Base-by-base conservation (phyloP, 2,888 invertebrate genomes). In the Agriopis leucophaearia region DNA sequence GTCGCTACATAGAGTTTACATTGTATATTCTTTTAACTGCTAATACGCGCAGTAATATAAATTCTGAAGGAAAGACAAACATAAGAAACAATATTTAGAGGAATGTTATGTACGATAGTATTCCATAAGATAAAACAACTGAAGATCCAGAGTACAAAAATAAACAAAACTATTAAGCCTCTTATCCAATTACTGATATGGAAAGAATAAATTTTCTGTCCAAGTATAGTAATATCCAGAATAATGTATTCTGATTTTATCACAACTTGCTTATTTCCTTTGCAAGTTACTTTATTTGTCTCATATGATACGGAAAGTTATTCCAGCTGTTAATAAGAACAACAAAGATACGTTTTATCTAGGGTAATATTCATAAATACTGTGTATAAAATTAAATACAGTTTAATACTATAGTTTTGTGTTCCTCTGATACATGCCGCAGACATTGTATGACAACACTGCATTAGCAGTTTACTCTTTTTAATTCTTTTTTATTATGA, bases 161-260 rank as follows among this genome's bases (percentile, higher is more conserved):
- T 35, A 64, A 64, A 65, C 42, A 60, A n/a, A 15, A 48, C 48
- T 35, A 65, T 65, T 15, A 48, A 48, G 60, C 35, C 27, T 27
- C 52, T 48, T n/a, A 55, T 60, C 55, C 65, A 65, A 65, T 65
- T 65, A 65, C 54, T n/a, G 45, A 52, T 52, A 61, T 52, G 15
- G 60, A 27, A 35, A 52, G 65, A 64, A 45, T 48, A 48, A 54
- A 51, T 42, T 50, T 57, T 38, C 8, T 0, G 8, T 36, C 38
- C 40, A n/a, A 48, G 40, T 40, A 38, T 40, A 48, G 56, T 50
- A 38, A 63, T 56, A 40, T 45, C 45, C 16, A 27, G 27, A 15
- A 27, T 54, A 52, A 48, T 55, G 9, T 59, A 48, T 40, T 58
- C 42, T 47, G 63, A 52, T 62, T 42, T 47, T 66, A 62, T 62